Conservation (phyloP, 2,888 invertebrate species). For the Phortica okadai region DNA sequence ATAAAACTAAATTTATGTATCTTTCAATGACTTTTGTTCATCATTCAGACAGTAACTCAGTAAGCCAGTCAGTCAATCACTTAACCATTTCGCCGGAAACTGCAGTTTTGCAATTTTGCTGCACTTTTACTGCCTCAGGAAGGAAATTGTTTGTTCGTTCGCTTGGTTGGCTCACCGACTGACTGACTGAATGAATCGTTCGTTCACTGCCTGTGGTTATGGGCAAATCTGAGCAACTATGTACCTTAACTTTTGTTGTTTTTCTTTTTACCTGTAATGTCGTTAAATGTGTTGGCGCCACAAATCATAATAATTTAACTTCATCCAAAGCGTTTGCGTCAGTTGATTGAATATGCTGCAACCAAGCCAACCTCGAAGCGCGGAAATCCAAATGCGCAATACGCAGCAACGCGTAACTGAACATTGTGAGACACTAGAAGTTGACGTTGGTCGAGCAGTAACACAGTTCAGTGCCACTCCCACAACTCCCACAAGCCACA, state of each 20-base stretch:
- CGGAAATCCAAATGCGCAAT: neutral
- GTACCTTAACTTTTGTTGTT: neutral
- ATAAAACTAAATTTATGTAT: too few species aligned
- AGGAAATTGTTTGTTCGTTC: slow-evolving; percentile 18
- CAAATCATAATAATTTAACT: slow-evolving; percentile 20
- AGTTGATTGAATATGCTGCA: neutral
- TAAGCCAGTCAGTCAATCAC: neutral
- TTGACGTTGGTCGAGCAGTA: too few species aligned
- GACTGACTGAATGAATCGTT: neutral
- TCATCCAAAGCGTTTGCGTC: neutral
- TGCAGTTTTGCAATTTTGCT: neutral
- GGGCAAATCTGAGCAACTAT: neutral
- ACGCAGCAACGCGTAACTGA: too few species aligned
- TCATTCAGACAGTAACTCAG: too few species aligned
- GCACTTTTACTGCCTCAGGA: slow-evolving; percentile 23
- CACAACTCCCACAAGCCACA: too few species aligned
- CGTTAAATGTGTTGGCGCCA: slow-evolving; percentile 14
- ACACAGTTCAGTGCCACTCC: too few species aligned
- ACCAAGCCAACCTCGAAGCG: neutral
- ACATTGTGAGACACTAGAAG: too few species aligned
- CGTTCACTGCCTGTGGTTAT: neutral
- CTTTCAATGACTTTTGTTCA: too few species aligned
- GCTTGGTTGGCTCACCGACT: too few species aligned
- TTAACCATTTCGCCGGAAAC: slow-evolving; percentile 6
- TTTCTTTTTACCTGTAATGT: slow-evolving; percentile 7